Evolutionary conservation across 1,140 invertebrate species (phyloP).

Genomic region (Limonius californicus): DNA sequence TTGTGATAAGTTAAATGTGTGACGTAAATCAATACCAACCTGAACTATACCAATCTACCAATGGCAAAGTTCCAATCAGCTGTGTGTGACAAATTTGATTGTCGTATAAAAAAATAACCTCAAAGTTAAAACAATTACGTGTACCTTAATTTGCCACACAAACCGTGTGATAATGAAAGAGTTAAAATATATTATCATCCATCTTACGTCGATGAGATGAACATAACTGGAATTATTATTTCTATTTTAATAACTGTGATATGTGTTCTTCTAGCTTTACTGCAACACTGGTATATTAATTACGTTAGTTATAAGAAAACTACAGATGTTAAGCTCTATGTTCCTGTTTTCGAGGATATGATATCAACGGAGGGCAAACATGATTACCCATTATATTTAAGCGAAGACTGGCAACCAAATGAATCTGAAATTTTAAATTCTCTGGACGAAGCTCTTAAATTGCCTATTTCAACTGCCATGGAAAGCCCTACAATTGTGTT

Average conservation of each 20-base stretch:
- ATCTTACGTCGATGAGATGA: too few species aligned
- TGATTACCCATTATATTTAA: neutral
- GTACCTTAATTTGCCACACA: too few species aligned
- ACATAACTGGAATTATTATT: slow-evolving; percentile 18
- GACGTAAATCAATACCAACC: too few species aligned
- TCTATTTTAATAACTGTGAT: slow-evolving; percentile 41
- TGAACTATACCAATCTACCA: too few species aligned
- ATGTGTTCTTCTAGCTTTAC: slow-evolving; percentile 41
- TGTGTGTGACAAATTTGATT: too few species aligned
- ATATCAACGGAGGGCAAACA: slow-evolving; percentile 32
- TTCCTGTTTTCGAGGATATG: slow-evolving; percentile 42
- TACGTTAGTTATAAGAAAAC: slow-evolving; percentile 33
- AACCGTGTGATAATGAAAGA: too few species aligned
- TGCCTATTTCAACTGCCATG: slow-evolving; percentile 7
- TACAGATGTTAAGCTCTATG: slow-evolving; percentile 27
- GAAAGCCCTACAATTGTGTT: slow-evolving; percentile 26
- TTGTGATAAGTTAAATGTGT: too few species aligned
- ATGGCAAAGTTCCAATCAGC: too few species aligned
- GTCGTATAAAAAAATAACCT: too few species aligned
- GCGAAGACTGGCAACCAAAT: neutral
- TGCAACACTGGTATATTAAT: slow-evolving; percentile 42
- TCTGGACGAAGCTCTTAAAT: neutral
- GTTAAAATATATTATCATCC: too few species aligned
- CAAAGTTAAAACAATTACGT: too few species aligned
- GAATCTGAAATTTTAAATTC: neutral